These are phyloP conservation scores for Ceratoteleas bidentatus DNA, from an alignment of 1,140 invertebrate species.

Conservation along the genomic window DNA sequence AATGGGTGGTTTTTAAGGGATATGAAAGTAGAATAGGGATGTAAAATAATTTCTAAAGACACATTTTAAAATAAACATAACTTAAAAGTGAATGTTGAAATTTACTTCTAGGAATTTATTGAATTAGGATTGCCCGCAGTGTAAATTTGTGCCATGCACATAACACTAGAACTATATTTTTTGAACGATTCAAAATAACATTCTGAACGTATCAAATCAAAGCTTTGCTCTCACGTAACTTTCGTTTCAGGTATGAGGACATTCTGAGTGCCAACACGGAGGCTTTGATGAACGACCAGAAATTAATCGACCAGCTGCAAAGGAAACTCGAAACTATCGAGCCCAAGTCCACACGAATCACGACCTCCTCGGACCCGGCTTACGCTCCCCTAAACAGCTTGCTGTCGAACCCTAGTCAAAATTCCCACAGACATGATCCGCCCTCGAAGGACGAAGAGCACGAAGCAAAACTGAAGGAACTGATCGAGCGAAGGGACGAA, in stretches of 20 bases:
- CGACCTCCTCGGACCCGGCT: slow-evolving; percentile 56
- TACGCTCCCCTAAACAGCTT: slow-evolving; percentile 52
- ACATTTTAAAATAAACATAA: too few species aligned
- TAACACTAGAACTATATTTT: too few species aligned
- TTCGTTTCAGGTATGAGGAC: slow-evolving; percentile 72
- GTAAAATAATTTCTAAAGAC: too few species aligned
- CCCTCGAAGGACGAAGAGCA: slow-evolving; percentile 58
- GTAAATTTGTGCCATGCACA: too few species aligned
- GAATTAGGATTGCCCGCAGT: too few species aligned
- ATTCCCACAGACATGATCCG: slow-evolving; percentile 27
- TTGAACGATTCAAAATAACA: too few species aligned
- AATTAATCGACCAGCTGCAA: slow-evolving; percentile 72
- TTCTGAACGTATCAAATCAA: too few species aligned
- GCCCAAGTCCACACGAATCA: slow-evolving; percentile 65
- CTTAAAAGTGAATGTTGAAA: too few species aligned
- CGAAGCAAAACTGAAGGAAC: slow-evolving; percentile 67
- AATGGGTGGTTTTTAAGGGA: too few species aligned
- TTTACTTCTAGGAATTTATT: too few species aligned
- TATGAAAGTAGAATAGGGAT: too few species aligned
- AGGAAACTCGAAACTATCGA: slow-evolving; percentile 73
- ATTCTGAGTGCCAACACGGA: slow-evolving; percentile 72
- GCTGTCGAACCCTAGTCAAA: slow-evolving; percentile 56
- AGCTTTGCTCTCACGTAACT: too few species aligned
- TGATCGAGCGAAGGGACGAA: slow-evolving; percentile 73
- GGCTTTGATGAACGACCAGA: slow-evolving; percentile 73